Evolutionary conservation across 2,113 vertebrate genomes (phyloP), one percentile per base, ranked within the genome.

Genomic region (Dicerorhinus sumatrensis): DNA sequence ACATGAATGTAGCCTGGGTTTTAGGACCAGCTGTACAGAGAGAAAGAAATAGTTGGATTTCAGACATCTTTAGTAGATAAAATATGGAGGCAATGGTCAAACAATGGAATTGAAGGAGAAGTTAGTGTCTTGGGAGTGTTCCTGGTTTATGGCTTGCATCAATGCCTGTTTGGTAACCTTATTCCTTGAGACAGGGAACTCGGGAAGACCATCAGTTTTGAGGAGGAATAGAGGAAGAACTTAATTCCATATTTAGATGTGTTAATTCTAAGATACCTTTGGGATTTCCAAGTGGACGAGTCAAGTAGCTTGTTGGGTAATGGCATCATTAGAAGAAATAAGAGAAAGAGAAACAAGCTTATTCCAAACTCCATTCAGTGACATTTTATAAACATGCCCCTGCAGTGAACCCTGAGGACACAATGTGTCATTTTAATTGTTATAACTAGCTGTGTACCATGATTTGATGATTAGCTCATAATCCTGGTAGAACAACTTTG

Each of bases 401-500:
- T 72, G 17, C 2, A 82, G 75, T 54, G 31, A 42, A 73, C 58
- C 42, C 63, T 69, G 7, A 89, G 46, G 79, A 82, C 54, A 81
- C n/a, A 86, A 3, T n/a, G 25, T 60, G 4, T 46, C 60, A 5
- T 48, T 89, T 29, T 72, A 93, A 91, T 92, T 75, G 51, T n/a
- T 73, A 16, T 23, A 77, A 93, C 29, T 91, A 70, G 60, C 7
- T 89, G 31, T 39, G 5, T 48, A 63, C 33, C 4, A 29, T 86
- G n/a, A 92, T 56, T 92, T 94, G 51, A 81, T 76, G 51, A 69
- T 95, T 73, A 95, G 13, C 36, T 92, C 42, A 46, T 36, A 96
- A 93, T 89, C 82, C 63, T 93, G 73, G 39, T 82, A 79, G 95
- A 92, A 86, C 33, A 96, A 89, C 9, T 95, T 85, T 92, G 77